Percentiles rank a stretch among this genome's conserved stretches.
phyloP scores from a whole-genome alignment of 2,113 vertebrate genomes.

The Gavia stellata region DNA sequence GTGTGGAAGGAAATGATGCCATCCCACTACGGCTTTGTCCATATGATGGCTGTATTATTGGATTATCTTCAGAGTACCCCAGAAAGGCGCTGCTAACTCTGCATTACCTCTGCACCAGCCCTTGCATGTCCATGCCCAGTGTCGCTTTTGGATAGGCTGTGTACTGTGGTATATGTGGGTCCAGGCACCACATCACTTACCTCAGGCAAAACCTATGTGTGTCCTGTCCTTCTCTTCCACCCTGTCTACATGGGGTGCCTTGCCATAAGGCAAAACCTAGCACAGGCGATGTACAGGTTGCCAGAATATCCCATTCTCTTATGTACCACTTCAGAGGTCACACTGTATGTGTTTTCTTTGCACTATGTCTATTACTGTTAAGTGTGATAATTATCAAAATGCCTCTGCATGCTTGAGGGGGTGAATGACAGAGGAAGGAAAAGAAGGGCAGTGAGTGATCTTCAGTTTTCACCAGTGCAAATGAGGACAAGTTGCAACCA shows the following conservation, averaged over 20 bases:
- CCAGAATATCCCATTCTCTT: not conserved
- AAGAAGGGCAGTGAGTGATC: not conserved
- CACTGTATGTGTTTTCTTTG: not conserved
- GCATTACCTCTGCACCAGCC: not conserved
- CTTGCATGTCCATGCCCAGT: fast-evolving
- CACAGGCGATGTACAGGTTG: fast-evolving
- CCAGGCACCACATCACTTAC: fast-evolving
- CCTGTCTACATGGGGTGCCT: fast-evolving
- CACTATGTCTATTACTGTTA: not conserved
- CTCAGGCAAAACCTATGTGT: fast-evolving
- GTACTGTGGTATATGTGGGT: not conserved
- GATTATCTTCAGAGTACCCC: not conserved
- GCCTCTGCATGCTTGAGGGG: not conserved
- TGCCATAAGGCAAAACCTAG: not conserved
- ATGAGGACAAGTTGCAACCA: not conserved
- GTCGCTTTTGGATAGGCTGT: not conserved
- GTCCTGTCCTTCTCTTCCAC: not conserved
- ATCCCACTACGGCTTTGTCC: not conserved
- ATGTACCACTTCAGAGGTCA: not conserved
- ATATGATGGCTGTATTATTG: not conserved
- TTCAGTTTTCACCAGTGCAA: not conserved
- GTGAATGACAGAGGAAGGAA: not conserved
- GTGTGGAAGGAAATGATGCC: not conserved
- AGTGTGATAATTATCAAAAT: not conserved
- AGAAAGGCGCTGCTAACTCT: not conserved